These are phyloP conservation scores for Megalops atlanticus DNA, from an alignment of 2,113 vertebrate species.

Conservation along the genomic window DNA sequence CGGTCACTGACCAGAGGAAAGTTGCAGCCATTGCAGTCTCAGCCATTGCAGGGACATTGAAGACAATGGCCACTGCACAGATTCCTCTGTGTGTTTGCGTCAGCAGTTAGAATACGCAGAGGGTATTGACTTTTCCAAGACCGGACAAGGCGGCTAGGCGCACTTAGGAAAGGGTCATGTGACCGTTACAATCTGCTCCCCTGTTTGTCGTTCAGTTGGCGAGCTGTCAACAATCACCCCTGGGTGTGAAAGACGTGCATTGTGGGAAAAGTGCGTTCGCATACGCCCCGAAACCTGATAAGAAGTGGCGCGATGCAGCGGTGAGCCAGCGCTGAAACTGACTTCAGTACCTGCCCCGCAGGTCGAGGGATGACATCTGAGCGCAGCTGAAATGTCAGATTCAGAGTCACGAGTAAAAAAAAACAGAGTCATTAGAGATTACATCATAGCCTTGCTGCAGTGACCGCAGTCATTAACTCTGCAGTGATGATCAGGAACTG, in stretches of 20 bases:
- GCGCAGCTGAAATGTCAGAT: neutral
- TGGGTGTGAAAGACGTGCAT: neutral
- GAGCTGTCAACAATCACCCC: conserved; percentile 53
- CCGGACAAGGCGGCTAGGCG: neutral
- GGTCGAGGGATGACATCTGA: neutral
- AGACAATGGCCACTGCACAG: neutral
- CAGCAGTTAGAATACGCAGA: neutral
- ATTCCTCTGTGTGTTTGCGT: neutral
- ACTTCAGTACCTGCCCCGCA: neutral
- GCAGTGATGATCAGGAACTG: neutral
- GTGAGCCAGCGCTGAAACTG: neutral
- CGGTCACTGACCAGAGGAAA: too few relatives aligned
- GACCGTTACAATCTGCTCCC: neutral
- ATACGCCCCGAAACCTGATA: neutral
- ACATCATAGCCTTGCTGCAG: neutral
- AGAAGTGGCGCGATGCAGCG: neutral
- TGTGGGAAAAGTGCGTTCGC: neutral
- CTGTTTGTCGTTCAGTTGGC: conserved; percentile 58
- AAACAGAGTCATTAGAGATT: neutral
- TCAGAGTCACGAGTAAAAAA: neutral
- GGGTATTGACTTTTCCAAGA: neutral
- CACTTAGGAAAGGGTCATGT: conserved; percentile 36
- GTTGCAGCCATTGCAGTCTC: too few relatives aligned
- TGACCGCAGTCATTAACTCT: neutral
- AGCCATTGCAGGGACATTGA: too few relatives aligned